A percentile compares a stretch with the other conserved stretches of the same genome.
These are phyloP conservation scores for Elmis aenea DNA, from an alignment of 2,888 invertebrate species.

Conservation along the genomic window DNA sequence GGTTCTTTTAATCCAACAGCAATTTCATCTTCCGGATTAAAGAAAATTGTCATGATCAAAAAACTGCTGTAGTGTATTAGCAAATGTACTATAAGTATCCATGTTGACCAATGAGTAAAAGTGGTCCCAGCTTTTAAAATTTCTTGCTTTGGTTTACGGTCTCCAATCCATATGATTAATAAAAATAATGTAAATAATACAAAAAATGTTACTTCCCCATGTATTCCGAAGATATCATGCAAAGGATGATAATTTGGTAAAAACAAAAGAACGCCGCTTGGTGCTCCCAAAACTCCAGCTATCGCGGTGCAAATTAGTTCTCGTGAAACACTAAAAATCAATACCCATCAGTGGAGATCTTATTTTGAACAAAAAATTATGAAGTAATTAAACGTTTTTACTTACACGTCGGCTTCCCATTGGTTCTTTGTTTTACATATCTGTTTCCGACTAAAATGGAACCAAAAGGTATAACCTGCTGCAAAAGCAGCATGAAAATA, in stretches of 20 bases:
- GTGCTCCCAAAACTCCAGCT: constrained; percentile 63
- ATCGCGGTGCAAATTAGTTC: constrained; percentile 55
- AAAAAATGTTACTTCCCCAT: constrained; percentile 68
- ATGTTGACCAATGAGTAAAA: constrained; percentile 35
- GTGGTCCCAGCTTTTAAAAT: constrained; percentile 12
- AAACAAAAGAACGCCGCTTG: constrained; percentile 68
- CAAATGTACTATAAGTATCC: constrained; percentile 49
- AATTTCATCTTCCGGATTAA: constrained; percentile 61
- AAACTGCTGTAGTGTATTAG: constrained; percentile 61
- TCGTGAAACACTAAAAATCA: constrained; percentile 46
- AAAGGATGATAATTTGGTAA: constrained; percentile 71
- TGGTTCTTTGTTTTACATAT: constrained; percentile 52
- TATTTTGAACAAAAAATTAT: not conserved
- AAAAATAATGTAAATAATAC: constrained; percentile 58
- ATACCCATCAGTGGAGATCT: too few relatives aligned
- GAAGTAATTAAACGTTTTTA: not conserved
- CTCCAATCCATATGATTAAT: constrained; percentile 56
- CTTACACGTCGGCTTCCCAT: constrained; percentile 56
- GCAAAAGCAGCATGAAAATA: constrained; percentile 76
- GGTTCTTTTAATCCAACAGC: constrained; percentile 70
- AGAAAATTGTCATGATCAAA: constrained; percentile 57
- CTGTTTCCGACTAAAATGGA: constrained; percentile 55
- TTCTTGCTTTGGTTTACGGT: constrained; percentile 47
- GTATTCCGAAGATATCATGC: constrained; percentile 63
- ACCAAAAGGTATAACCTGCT: constrained; percentile 65